Evolutionary conservation across 2,113 vertebrate genomes (phyloP).

Genomic region (Galbula dea): DNA sequence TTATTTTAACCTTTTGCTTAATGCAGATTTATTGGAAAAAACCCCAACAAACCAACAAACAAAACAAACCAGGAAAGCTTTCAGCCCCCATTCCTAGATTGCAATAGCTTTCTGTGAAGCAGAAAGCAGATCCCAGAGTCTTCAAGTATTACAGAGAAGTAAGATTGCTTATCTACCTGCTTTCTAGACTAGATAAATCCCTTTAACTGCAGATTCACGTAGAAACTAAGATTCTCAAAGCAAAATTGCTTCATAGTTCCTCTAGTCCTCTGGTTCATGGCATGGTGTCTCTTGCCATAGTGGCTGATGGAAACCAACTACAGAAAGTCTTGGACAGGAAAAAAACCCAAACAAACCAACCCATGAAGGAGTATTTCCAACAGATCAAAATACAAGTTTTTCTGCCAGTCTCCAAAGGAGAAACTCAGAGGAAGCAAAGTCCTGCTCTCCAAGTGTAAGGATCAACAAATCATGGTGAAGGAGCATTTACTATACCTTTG

Average conservation of each 20-base stretch:
- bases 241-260: not conserved
- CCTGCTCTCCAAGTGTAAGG: not conserved
- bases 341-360: not conserved
- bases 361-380: not conserved
- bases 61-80: not conserved
- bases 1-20: not conserved
- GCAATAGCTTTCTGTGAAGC: not conserved
- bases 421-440: not conserved
- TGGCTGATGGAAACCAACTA: not conserved
- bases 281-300: not conserved
- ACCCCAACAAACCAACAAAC: not conserved
- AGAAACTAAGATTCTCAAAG: not conserved
- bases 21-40: not conserved
- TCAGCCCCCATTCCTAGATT: not conserved
- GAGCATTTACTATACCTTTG: not conserved
- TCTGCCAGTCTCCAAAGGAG: not conserved
- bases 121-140: not conserved
- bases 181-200: not conserved
- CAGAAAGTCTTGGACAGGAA: not conserved
- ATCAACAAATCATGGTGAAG: not conserved
- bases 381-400: not conserved
- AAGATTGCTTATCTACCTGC: not conserved
- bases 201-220: not conserved
- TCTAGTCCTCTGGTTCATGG: not conserved
- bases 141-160: no score